Evolutionary conservation across 92 coral and sea anemone genomes (phyloP).

Genomic region (Anthopleura xanthogrammica): DNA sequence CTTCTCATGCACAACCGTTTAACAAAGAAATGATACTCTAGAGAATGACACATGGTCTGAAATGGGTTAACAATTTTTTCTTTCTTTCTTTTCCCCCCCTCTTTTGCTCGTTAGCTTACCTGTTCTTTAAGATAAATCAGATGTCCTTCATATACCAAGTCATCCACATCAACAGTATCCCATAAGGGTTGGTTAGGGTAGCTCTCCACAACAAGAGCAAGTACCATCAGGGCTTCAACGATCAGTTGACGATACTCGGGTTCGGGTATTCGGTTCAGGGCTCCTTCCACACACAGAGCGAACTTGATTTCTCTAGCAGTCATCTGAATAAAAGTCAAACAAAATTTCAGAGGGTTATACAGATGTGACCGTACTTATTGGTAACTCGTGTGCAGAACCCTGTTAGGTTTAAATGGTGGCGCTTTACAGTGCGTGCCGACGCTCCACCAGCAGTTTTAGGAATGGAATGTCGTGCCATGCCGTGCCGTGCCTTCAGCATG

Average conservation of each 20-base stretch:
- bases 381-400: no score
- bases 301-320: constrained; percentile 96
- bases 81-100: background rate
- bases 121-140: constrained; percentile 75
- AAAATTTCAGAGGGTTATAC: background rate
- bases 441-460: no score
- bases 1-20: no score
- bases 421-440: no score
- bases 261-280: constrained; percentile 91
- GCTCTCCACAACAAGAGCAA: constrained; percentile 84
- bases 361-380: no score
- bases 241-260: constrained; percentile 96
- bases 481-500: no score
- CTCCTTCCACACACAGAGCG: constrained; percentile 90
- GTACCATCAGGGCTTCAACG: constrained; percentile 90
- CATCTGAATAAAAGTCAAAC: constrained; percentile 59
- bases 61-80: no score
- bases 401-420: no score
- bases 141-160: constrained; percentile 80
- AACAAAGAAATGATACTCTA: no score
- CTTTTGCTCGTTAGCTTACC: constrained; percentile 26
- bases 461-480: no score
- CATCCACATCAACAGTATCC: constrained; percentile 89
- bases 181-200: constrained; percentile 90
- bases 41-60: no score